Base-by-base conservation (phyloP, 2,888 invertebrate genomes). In the Campaea margaritaria region DNA sequence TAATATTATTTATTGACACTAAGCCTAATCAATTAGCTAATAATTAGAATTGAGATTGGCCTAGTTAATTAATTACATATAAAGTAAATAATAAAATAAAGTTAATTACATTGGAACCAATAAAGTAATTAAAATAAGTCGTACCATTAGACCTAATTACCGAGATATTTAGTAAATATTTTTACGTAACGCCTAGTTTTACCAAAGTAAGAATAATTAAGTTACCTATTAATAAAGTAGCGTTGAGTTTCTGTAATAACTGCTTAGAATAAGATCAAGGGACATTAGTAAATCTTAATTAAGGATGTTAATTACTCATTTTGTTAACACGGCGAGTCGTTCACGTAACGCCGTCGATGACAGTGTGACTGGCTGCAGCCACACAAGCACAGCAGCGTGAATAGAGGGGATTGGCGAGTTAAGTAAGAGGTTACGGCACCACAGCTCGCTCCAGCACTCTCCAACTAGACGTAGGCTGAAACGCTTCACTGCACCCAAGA, bases 361-460 rank as follows among this genome's bases (percentile, higher is more conserved):
- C 50, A 45, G 47, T 39, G 15, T 42, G 27, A 31, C 16, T 34
- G 27, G 38, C 31, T 41, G 48, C 50, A 43, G 46, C 62, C 67
- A 68, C 65, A 70, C 70, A 62, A 66, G 68, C 66, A 58, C 69
- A 36, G 67, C 70, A 64, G 58, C 60, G 51, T 45, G 48, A 71
- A 76, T 70, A 78, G 79, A 51, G 78, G 82, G 83, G 84, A 76
- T 79, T 74, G 74, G 56, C 51, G 69, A 75, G 86, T 91, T 91
- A 87, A 88, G 91, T 91, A 91, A 91, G 90, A 86, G 83, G 89
- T 92, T 91, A 90, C 87, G 80, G 85, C 88, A 90, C 81, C 72
- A 73, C 58, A 47, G 70, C 68, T 62, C 64, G 76, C 69, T 70
- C 73, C 78, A 83, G 79, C 91, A 90, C 82, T 90, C 89, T 77